Base-by-base conservation (phyloP, 2,888 invertebrate genomes). In the Amorpha juglandis region DNA sequence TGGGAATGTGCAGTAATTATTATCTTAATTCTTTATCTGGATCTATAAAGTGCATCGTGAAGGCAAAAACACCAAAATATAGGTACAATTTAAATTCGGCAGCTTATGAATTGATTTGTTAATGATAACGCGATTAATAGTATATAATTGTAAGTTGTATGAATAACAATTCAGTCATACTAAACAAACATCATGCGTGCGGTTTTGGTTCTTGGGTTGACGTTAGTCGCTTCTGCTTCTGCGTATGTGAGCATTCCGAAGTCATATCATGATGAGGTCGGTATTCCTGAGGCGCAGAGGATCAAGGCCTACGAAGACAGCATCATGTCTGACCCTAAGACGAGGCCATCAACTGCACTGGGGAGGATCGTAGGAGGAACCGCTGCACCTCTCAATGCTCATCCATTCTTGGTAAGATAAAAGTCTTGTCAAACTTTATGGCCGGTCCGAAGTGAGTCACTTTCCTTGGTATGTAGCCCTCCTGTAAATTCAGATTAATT, bases 301-400 rank as follows among this genome's bases (percentile, higher is more conserved):
- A 83, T 90, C 65, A 86, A 80, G 74, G 81, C 74, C 1, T 33
- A 21, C 7, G 65, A 62, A 50, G 65, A 62, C n/a, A 47, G 47
- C 8, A 62, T 55, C 11, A 21, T 33, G 47, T 0, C 27, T n/a
- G 33, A 62, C 27, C 19, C 27, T 4, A 27, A 45, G 7, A 67
- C 70, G 3, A 87, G 88, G 70, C 80, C 85, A n/a, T 62, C 35
- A 11, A 27, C 48, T 16, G 45, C 68, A 0, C 16, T 35, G 16
- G 68, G 62, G 19, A 82, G 82, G 69, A 81, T 89, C 19, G 86
- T 88, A 0, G 89, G 89, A 0, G 89, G 89, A 4, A 78, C 62
- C 0, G 45, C 78, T 0, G 82, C 88, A 1, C 71, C 80, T 0
- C 64, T 64, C 0, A 80, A 81, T 21, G 72, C 81, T 8, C 78